Base-by-base conservation (phyloP, 1,140 invertebrate genomes). In the Drosophila melanica region DNA sequence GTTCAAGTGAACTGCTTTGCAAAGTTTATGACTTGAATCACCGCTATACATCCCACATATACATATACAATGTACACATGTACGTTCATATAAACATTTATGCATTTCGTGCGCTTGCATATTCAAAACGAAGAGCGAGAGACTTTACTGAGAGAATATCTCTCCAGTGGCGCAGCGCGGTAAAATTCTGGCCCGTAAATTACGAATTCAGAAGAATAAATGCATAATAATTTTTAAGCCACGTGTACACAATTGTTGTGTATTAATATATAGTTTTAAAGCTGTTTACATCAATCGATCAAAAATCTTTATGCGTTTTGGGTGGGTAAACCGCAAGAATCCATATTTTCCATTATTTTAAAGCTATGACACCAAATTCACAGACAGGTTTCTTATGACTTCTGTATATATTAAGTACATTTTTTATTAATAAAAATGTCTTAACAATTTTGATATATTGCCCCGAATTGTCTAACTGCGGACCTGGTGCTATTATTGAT, bases 1-100 rank as follows among this genome's bases (percentile, higher is more conserved):
- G 81, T 85, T 85, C 78, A 81, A 85, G 78, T 85, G 81, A 81
- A 85, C 81, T 81, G 81, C 72, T 65, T 73, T 60, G 74, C 65
- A 75, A 77, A 86, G 75, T 85, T 86, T 80, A 86, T 53, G 75
- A 77, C 55, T 78, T 69, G 70, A 87, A 62, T 75, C 69, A 68
- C n/a, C 57, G 48, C 70, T 60, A 54, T 59, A 54, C 64, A 59
- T 73, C 64, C 41, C 64, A 39, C 47, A 41, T 7, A 55, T 41
- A 58, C 47, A 77, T 55, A 57, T 63, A 50, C 37, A 84, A 69
- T 66, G 45, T 57, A 58, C 63, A 45, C 48, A 64, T 58, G 54
- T 59, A 33, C 39, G 60, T 57, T 55, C 37, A 35, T n/a, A 16
- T 44, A 44, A 16, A 12, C 20, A 48, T 6, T 47, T 27, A 20